Evolutionary conservation across 2,797 vertebrate genomes (phyloP).

Genomic region (Molossus molossus): DNA sequence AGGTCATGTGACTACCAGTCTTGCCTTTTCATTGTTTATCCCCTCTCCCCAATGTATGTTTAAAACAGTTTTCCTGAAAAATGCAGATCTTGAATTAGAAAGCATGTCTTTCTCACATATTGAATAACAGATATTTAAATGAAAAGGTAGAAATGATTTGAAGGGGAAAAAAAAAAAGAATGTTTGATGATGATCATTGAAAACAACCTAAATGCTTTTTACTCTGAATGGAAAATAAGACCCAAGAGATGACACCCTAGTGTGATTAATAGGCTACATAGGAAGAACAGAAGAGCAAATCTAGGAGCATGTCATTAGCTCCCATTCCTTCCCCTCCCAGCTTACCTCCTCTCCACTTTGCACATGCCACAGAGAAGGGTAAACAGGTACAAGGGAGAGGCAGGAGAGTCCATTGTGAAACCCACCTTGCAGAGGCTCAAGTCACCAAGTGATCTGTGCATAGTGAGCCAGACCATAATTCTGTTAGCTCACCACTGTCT

Average conservation of each 20-base stretch:
- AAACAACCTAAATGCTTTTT: background rate
- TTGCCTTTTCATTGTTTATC: background rate
- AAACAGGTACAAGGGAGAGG: background rate
- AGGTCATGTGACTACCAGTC: background rate
- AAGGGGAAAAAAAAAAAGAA: background rate
- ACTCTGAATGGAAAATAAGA: slow-evolving; percentile 38
- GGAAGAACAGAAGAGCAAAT: background rate
- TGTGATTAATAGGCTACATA: background rate
- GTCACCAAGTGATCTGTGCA: background rate
- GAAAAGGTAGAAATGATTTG: background rate
- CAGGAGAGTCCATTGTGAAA: background rate
- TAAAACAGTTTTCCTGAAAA: background rate
- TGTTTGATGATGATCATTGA: background rate
- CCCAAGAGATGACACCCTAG: background rate
- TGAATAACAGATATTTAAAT: background rate
- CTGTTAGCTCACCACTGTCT: slow-evolving; percentile 28
- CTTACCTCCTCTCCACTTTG: background rate
- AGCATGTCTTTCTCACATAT: background rate
- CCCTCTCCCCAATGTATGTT: background rate
- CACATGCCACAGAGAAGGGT: background rate
- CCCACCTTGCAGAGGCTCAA: background rate
- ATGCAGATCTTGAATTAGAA: slow-evolving; percentile 8
- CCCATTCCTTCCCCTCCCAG: background rate
- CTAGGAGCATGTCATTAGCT: background rate
- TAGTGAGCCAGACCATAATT: slow-evolving; percentile 55